Evolutionary conservation across 2,888 invertebrate genomes (phyloP).

Genomic region (Erebia aethiops): DNA sequence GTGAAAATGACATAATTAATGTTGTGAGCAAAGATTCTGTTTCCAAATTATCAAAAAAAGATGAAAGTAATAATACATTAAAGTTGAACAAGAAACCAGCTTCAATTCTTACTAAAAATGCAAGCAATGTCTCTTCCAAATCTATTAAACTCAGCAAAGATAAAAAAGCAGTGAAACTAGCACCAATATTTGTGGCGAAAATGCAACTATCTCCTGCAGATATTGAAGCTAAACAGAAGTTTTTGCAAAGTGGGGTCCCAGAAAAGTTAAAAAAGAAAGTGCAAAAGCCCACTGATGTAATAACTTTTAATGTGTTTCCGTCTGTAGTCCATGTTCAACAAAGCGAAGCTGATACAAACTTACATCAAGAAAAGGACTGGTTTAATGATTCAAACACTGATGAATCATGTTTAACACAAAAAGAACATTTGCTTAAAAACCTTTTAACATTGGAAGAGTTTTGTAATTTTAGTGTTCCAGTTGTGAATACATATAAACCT

Average conservation of each 20-base stretch:
- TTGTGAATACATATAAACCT: slow-evolving; percentile 44
- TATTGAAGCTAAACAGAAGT: slow-evolving; percentile 86
- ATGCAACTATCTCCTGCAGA: slow-evolving; percentile 81
- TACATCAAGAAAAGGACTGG: slow-evolving; percentile 24
- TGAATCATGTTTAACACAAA: slow-evolving; percentile 19
- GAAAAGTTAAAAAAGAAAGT: slow-evolving; percentile 83
- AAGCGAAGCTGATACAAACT: slow-evolving; percentile 34
- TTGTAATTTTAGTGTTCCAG: slow-evolving; percentile 29
- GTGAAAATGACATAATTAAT: neutral
- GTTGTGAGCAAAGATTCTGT: neutral
- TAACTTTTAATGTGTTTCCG: slow-evolving; percentile 80
- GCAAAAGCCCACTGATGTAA: slow-evolving; percentile 70
- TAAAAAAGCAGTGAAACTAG: slow-evolving; percentile 76
- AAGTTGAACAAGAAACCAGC: slow-evolving; percentile 16
- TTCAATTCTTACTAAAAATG: slow-evolving; percentile 10
- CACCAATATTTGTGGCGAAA: slow-evolving; percentile 87
- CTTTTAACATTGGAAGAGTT: slow-evolving; percentile 44
- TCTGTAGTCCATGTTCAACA: slow-evolving; percentile 86
- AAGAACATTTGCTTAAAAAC: slow-evolving; percentile 46
- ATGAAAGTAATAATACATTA: slow-evolving; percentile 20
- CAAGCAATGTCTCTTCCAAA: slow-evolving; percentile 11
- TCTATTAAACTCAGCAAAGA: slow-evolving; percentile 17
- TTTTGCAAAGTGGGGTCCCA: slow-evolving; percentile 88
- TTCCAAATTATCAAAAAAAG: slow-evolving; percentile 22
- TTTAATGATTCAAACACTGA: slow-evolving; percentile 20